Evolutionary conservation across 2,113 vertebrate genomes (phyloP).

Genomic region (Strigops habroptila): DNA sequence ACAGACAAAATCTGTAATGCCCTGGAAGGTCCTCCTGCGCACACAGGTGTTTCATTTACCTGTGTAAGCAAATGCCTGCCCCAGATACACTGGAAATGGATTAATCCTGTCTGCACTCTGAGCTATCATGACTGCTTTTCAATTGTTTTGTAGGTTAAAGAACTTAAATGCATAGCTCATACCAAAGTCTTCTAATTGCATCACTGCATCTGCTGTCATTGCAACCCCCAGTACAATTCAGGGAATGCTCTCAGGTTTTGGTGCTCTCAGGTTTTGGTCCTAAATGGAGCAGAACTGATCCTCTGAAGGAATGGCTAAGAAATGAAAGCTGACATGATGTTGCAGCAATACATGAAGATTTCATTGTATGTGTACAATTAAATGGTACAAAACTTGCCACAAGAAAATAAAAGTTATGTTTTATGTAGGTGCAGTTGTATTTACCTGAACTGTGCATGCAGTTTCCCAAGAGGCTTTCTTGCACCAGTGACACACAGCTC

Average conservation of each 20-base stretch:
- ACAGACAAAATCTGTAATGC: not conserved
- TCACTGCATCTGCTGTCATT: not conserved
- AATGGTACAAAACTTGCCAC: not conserved
- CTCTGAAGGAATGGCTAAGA: not conserved
- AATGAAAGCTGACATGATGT: not conserved
- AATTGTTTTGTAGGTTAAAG: not conserved
- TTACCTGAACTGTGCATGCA: not conserved
- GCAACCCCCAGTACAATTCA: rapidly evolving
- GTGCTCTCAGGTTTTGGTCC: not conserved
- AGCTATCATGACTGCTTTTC: not conserved
- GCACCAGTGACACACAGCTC: not conserved
- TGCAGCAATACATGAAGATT: not conserved
- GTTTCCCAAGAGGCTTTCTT: not conserved
- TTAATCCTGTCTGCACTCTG: not conserved
- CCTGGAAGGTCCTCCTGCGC: not conserved
- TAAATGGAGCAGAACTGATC: not conserved
- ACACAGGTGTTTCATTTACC: not conserved
- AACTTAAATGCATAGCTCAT: not conserved
- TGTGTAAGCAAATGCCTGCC: not conserved
- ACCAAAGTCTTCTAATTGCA: not conserved
- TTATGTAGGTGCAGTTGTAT: not conserved
- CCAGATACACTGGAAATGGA: not conserved
- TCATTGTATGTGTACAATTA: not conserved
- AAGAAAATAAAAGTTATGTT: not conserved
- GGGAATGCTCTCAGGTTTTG: not conserved